Base-by-base conservation (phyloP, 1,140 invertebrate genomes). In the Drosophila orena region DNA sequence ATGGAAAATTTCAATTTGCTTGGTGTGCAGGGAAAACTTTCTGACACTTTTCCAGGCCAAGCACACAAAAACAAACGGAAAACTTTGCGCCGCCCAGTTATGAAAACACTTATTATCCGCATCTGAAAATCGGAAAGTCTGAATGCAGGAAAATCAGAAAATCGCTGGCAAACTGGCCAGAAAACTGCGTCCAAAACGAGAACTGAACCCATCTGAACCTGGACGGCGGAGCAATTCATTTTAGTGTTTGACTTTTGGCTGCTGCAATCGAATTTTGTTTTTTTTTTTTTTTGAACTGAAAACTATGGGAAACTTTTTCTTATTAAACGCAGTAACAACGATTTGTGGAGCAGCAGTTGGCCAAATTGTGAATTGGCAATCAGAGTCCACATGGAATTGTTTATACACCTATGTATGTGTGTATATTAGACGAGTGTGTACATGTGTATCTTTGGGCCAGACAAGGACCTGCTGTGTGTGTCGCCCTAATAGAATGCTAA, bases 1-100 rank as follows among this genome's bases (percentile, higher is more conserved):
- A 79, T 78, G 61, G 64, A 74, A 83, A 65, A 69, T 83, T 81
- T 83, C 75, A 83, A 81, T 79, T 81, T 81, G 75, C 56, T 83
- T 79, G 62, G 52, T 46, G 43, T 43, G 44, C n/a, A n/a, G 38
- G 4, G 30, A 43, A 83, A 81, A 81, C 46, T 81, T 81, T 78
- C 53, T 74, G 72, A 57, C 73, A 81, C 66, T 77, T 80, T 80
- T 81, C 61, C 72, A 72, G 66, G 65, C 66, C 66, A 40, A 57
- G 57, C 44, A 66, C 60, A 66, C 60, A 61, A 72, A 81, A 71
- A 72, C 76, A 72, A 73, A 78, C 68, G 44, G 61, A 68, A 78
- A 70, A 70, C 24, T 70, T 68, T 70, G 49, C 42, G 60, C 64
- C 59, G 56, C 38, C 44, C 65, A 79, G 62, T 57, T 79, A 74